Evolutionary conservation across 2,797 vertebrate species (phyloP).

Genomic region (Xyrichtys novacula): DNA sequence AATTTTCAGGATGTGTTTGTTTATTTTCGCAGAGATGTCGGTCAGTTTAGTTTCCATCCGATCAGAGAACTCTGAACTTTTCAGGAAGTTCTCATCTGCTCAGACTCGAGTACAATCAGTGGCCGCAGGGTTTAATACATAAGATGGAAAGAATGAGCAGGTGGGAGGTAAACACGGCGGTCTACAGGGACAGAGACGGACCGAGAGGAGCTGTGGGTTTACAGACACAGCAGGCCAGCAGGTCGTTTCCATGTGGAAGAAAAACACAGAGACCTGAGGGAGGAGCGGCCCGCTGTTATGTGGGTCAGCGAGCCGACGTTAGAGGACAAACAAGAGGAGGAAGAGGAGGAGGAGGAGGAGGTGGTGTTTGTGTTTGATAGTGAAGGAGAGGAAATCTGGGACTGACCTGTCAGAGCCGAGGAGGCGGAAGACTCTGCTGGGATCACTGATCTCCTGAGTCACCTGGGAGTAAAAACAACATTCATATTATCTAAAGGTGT

Average conservation of each 20-base stretch:
- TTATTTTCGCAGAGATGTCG: no score
- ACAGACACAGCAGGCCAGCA: constrained; percentile 11
- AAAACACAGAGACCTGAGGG: constrained; percentile 49
- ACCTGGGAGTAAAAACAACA: constrained; percentile 71
- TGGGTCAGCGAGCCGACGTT: constrained; percentile 7
- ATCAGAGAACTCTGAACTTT: no score
- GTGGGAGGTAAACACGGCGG: background rate
- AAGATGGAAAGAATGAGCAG: background rate
- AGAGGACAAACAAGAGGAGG: background rate
- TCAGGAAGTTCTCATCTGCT: no score
- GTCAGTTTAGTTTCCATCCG: no score
- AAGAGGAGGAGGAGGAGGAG: background rate
- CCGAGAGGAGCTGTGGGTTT: background rate
- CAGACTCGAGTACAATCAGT: no score
- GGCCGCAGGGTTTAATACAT: no score
- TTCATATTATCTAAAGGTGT: no score
- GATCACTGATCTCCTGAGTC: constrained; percentile 89
- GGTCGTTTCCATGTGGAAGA: constrained; percentile 57
- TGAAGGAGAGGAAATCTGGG: background rate
- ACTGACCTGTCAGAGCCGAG: constrained; percentile 89
- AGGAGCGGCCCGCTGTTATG: constrained; percentile 12
- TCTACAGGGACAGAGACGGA: constrained; percentile 6
- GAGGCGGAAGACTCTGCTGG: constrained; percentile 87
- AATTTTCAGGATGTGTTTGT: no score
- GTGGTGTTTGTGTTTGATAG: no score